Evolutionary conservation across 2,113 vertebrate species (phyloP).

Genomic region (Lophius piscatorius): DNA sequence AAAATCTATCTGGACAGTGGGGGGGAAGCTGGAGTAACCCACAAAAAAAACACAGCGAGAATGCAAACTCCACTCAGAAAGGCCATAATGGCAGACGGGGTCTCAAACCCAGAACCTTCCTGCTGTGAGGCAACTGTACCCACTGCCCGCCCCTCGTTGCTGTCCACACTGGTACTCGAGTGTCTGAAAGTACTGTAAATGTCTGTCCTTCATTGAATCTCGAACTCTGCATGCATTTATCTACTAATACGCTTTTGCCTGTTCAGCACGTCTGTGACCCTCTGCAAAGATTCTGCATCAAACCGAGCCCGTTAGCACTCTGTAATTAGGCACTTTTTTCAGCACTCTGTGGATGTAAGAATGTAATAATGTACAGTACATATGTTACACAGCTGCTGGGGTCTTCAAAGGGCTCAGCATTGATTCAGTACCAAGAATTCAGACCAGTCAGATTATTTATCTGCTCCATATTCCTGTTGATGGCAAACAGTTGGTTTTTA

Average conservation of each 20-base stretch:
- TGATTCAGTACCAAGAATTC: neutral
- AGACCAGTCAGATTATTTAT: neutral
- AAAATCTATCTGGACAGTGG: too few species aligned
- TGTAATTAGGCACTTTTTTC: slow-evolving; percentile 63
- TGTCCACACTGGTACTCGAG: too few species aligned
- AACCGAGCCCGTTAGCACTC: slow-evolving; percentile 29
- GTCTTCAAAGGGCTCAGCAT: slow-evolving; percentile 2
- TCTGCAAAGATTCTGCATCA: slow-evolving; percentile 13
- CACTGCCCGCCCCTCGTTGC: too few species aligned
- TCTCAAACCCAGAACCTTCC: too few species aligned
- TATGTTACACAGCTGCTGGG: slow-evolving; percentile 16
- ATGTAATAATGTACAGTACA: slow-evolving; percentile 37
- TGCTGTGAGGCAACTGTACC: too few species aligned
- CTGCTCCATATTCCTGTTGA: neutral
- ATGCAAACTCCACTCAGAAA: too few species aligned
- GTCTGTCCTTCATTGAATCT: slow-evolving; percentile 9
- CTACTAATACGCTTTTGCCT: slow-evolving; percentile 16
- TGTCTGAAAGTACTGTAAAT: neutral
- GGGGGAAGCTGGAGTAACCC: too few species aligned
- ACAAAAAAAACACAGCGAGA: too few species aligned
- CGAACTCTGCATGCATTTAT: too few species aligned
- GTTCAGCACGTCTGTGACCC: slow-evolving; percentile 15
- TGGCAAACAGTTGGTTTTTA: neutral
- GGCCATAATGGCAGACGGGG: too few species aligned
- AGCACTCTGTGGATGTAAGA: slow-evolving; percentile 50